Evolutionary conservation across 2,888 invertebrate species (phyloP).

Genomic region (Lepidonotus clava): DNA sequence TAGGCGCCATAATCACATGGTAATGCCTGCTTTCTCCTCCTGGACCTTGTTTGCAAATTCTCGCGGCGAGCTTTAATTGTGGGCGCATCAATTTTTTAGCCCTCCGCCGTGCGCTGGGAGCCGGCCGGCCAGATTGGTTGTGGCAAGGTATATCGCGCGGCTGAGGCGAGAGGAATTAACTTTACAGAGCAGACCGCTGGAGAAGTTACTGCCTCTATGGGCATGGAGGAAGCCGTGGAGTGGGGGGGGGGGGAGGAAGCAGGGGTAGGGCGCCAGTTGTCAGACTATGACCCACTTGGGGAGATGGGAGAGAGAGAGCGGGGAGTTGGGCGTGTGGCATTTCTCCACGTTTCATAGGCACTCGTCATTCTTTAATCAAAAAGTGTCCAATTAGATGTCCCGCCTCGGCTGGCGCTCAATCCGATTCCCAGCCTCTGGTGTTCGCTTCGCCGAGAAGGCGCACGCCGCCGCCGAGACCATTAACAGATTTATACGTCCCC

Average conservation of each 20-base stretch:
- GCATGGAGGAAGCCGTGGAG: neutral
- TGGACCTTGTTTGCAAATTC: conserved; percentile 30
- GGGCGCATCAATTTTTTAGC: conserved; percentile 38
- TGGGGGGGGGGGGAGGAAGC: neutral
- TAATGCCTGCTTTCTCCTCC: neutral
- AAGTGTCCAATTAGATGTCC: conserved; percentile 43
- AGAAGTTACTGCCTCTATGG: neutral
- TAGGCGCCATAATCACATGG: conserved; percentile 21
- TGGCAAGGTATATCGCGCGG: conserved; percentile 35
- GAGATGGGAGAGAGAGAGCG: neutral
- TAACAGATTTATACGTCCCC: no score
- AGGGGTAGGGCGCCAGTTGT: neutral
- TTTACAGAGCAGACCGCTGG: neutral
- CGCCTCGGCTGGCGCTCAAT: conserved; percentile 26
- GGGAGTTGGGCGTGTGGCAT: neutral
- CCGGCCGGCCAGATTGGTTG: conserved; percentile 26
- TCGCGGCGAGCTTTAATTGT: conserved; percentile 30
- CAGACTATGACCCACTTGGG: neutral
- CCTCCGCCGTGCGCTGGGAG: neutral
- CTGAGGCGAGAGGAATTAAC: neutral
- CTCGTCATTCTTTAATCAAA: conserved; percentile 42
- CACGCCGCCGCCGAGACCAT: no score
- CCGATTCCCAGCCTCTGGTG: conserved; percentile 1
- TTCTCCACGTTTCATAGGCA: conserved; percentile 10
- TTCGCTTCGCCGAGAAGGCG: no score